Evolutionary conservation across 1,140 invertebrate species (phyloP).

Genomic region (Drosophila santomea): DNA sequence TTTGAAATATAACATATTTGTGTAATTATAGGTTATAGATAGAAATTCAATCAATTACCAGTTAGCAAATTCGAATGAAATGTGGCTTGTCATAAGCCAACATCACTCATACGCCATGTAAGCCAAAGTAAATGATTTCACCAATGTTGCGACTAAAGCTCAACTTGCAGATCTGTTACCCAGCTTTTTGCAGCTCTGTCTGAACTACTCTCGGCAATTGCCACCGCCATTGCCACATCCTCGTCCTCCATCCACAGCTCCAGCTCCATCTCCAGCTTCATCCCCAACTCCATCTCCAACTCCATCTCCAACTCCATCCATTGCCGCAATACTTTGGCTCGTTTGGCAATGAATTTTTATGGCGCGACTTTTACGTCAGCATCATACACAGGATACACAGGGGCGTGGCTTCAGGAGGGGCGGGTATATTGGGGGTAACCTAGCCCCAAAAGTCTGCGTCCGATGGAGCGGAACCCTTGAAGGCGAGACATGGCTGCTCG

Average conservation of each 20-base stretch:
- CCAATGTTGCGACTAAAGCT: constrained; percentile 19
- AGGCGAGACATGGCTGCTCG: constrained; percentile 47
- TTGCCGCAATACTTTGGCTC: constrained; percentile 63
- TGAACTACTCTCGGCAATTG: constrained; percentile 66
- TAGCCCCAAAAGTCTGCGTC: constrained; percentile 8
- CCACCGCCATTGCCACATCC: constrained; percentile 27
- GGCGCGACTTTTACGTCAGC: constrained; percentile 68
- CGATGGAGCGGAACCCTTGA: constrained; percentile 32
- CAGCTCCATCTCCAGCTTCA: background rate
- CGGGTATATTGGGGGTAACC: background rate
- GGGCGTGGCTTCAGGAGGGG: background rate
- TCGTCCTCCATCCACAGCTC: no score
- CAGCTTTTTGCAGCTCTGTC: constrained; percentile 43
- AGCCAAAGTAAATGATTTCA: constrained; percentile 41
- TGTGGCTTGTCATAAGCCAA: background rate
- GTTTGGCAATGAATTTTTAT: constrained; percentile 81
- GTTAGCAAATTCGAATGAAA: no score
- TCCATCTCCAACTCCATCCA: background rate
- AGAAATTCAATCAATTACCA: no score
- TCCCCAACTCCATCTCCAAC: background rate
- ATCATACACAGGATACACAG: constrained; percentile 3
- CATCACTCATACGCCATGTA: constrained; percentile 5
- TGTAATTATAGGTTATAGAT: no score
- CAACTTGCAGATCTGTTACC: constrained; percentile 54
- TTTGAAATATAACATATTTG: background rate